These are phyloP conservation scores for Pholis gunnellus DNA, from an alignment of 2,113 vertebrate species.

Conservation along the genomic window DNA sequence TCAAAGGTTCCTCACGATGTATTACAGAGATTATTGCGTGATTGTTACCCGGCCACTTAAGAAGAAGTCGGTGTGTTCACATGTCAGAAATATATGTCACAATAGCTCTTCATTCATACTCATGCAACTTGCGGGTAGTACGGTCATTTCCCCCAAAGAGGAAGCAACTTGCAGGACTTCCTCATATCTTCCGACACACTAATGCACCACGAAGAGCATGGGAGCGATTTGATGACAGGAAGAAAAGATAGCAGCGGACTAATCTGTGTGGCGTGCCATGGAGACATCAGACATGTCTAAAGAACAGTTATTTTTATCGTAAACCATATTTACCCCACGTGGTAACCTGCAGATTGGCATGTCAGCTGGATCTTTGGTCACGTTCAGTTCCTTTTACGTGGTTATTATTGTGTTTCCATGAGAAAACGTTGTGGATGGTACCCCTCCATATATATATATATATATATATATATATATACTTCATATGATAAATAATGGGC, in stretches of 20 bases:
- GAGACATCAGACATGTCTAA: background rate
- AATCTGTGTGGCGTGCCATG: background rate
- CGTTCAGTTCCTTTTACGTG: background rate
- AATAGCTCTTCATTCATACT: slow-evolving; percentile 38
- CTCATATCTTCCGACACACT: slow-evolving; percentile 58
- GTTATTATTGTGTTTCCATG: too few relatives aligned
- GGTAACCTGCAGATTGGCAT: background rate
- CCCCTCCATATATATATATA: background rate
- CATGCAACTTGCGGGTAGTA: slow-evolving; percentile 31
- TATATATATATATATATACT: too few relatives aligned
- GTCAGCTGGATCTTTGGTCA: background rate
- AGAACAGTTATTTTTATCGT: background rate
- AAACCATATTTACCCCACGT: too few relatives aligned
- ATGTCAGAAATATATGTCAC: slow-evolving; percentile 37
- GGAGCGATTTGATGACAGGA: slow-evolving; percentile 17
- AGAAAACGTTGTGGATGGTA: background rate
- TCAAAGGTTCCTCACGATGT: slow-evolving; percentile 2
- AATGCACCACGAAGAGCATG: slow-evolving; percentile 12
- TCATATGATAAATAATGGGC: too few relatives aligned
- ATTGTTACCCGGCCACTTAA: background rate
- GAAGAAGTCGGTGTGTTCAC: slow-evolving; percentile 28
- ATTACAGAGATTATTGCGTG: slow-evolving; percentile 22
- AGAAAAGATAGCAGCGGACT: slow-evolving; percentile 28
- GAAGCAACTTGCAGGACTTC: slow-evolving; percentile 80
- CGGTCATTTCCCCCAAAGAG: slow-evolving; percentile 58